Base-by-base conservation (phyloP, 1,140 invertebrate genomes). In the Heliconius congener region DNA sequence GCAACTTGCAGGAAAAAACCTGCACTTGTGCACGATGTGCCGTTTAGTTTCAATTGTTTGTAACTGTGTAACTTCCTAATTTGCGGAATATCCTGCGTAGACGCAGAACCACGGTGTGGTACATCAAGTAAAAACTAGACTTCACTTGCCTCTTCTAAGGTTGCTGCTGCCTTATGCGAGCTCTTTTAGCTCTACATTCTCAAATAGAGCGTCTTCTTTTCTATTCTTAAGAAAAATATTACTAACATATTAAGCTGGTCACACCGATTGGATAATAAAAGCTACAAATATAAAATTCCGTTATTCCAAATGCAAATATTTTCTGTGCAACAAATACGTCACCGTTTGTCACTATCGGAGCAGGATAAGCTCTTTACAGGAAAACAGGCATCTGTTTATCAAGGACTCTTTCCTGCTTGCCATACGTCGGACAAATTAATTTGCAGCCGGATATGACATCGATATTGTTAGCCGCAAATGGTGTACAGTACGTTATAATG, bases 371-470 rank as follows among this genome's bases (percentile, higher is more conserved):
- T 52, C 39, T 74, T 79, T 79, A 78, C 83, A 83, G 84, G 84
- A 83, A 85, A 85, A 83, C 73, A 60, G 27, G 55, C 39, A 73
- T 76, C 23, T 73, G 77, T 80, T 85, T 85, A 85, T 83, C 80
- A 52, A 75, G 55, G 50, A 74, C 78, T 72, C 78, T 82, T 79
- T 83, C 84, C 81, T 82, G 84, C 73, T 80, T 52, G 50, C 18
- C 18, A 30, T 73, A 52, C 55, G 72, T 74, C 77, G 72, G 60
- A 50, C 81, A 66, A 81, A 85, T 84, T 80, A 80, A 82, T 82
- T 81, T 82, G 74, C 81, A 57, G 74, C 66, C 84, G 82, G 80
- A 82, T 82, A 72, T 78, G 78, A 84, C 82, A 80, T 50, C 72
- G 50, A 74, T 75, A 81, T 84, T 84, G 81, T 84, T 80, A 70